These are phyloP conservation scores for Melanotaenia trifasciata DNA, from an alignment of 2,797 vertebrate genomes.

Conservation along the genomic window DNA sequence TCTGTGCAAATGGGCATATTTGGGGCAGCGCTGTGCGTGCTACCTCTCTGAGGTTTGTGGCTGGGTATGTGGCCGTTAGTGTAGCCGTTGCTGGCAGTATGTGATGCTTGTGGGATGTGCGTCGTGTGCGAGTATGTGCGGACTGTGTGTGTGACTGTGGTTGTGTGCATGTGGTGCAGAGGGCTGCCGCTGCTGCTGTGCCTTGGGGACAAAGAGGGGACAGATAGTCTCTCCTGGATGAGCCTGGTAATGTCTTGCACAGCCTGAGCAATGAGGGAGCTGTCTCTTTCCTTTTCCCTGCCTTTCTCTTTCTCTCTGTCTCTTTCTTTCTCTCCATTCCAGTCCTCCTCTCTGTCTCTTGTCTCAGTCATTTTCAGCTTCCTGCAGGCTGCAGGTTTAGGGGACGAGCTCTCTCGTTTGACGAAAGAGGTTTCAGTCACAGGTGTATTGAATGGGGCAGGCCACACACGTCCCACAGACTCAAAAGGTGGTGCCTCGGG, in stretches of 20 bases:
- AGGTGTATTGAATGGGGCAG: constrained; percentile 83
- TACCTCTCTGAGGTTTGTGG: constrained; percentile 77
- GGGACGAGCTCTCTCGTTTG: constrained; percentile 81
- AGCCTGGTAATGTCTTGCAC: constrained; percentile 86
- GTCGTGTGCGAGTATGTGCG: constrained; percentile 73
- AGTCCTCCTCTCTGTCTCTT: constrained; percentile 70
- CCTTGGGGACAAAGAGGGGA: constrained; percentile 77
- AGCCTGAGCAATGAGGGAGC: constrained; percentile 81
- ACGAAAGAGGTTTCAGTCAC: constrained; percentile 72
- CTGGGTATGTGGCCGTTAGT: constrained; percentile 73
- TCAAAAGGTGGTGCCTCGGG: constrained; percentile 77
- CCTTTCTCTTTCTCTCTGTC: constrained; percentile 45
- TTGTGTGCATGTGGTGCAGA: constrained; percentile 76
- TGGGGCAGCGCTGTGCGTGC: constrained; percentile 68
- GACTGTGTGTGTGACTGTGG: constrained; percentile 79
- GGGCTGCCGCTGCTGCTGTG: constrained; percentile 73
- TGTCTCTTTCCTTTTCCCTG: constrained; percentile 70
- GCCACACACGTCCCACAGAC: constrained; percentile 74
- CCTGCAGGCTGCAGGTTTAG: constrained; percentile 88
- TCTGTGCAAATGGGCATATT: constrained; percentile 86
- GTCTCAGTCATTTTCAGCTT: constrained; percentile 85
- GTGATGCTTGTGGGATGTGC: constrained; percentile 60
- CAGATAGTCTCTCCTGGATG: constrained; percentile 88
- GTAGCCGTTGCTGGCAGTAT: constrained; percentile 71
- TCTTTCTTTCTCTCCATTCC: constrained; percentile 43